phyloP scores from a whole-genome alignment of 1,140 invertebrate genomes.

The Listronotus bonariensis region DNA sequence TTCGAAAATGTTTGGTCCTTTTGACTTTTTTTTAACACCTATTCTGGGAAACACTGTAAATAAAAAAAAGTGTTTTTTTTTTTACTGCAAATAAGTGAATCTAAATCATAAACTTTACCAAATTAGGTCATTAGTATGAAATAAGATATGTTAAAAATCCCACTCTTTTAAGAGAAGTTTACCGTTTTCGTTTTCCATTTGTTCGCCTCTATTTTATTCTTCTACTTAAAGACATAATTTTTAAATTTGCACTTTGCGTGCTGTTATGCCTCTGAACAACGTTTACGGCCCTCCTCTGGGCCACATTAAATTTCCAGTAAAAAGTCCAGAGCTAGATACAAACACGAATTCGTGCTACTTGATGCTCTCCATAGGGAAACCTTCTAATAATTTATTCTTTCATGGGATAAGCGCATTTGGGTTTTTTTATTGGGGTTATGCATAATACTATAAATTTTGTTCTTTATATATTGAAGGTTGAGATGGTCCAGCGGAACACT shows the following conservation, averaged over 20 bases:
- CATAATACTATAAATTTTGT: constrained; percentile 25
- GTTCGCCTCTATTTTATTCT: neutral
- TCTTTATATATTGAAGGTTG: neutral
- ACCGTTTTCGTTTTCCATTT: neutral
- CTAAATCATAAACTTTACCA: no score
- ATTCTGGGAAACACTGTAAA: no score
- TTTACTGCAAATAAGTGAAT: no score
- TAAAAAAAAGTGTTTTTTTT: no score
- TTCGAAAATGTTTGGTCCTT: no score
- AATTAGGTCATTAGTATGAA: no score
- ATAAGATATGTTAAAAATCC: no score
- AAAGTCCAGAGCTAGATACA: constrained; percentile 32
- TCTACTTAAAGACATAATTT: constrained; percentile 22
- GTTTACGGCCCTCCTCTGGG: constrained; percentile 29
- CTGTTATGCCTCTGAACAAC: constrained; percentile 26
- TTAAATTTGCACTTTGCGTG: constrained; percentile 36
- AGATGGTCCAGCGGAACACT: no score
- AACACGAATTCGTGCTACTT: constrained; percentile 36
- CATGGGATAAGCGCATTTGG: constrained; percentile 34
- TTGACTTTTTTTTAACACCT: no score
- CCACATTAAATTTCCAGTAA: constrained; percentile 31
- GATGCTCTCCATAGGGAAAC: constrained; percentile 35
- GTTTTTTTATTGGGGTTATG: constrained; percentile 27
- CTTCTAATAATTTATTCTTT: constrained; percentile 39
- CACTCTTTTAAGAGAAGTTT: no score